Percentiles rank a stretch among this genome's conserved stretches.
These are phyloP conservation scores for Eupsittula cactorum DNA, from an alignment of 2,113 vertebrate species.

Conservation along the genomic window DNA sequence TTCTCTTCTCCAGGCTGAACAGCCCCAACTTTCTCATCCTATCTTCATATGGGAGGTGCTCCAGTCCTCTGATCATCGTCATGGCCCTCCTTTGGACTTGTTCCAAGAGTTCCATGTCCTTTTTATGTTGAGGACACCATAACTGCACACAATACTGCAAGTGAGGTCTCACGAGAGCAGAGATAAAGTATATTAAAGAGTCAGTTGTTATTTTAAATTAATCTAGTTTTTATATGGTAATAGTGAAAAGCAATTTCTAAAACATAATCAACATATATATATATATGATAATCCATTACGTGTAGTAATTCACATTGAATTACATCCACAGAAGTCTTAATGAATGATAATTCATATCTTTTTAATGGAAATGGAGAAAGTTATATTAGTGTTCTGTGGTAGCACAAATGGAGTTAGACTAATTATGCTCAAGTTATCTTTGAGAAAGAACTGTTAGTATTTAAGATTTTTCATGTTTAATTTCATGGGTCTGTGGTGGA, in stretches of 20 bases:
- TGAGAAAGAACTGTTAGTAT: not conserved
- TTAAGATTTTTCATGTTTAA: not conserved
- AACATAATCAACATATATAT: not conserved
- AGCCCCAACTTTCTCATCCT: too few relatives aligned
- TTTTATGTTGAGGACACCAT: too few relatives aligned
- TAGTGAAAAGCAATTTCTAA: not conserved
- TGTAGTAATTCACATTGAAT: not conserved
- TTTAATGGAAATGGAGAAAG: not conserved
- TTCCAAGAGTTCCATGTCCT: too few relatives aligned
- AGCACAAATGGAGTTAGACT: not conserved
- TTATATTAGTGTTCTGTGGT: not conserved
- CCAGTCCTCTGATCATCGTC: too few relatives aligned
- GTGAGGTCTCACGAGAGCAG: too few relatives aligned
- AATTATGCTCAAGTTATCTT: not conserved
- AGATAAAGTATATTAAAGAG: not conserved
- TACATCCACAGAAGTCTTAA: not conserved
- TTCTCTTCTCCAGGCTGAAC: too few relatives aligned
- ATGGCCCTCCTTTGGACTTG: too few relatives aligned
- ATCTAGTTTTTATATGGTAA: not conserved
- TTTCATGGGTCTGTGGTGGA: not conserved
- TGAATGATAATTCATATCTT: not conserved
- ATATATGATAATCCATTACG: not conserved
- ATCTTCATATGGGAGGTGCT: too few relatives aligned
- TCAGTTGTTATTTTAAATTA: not conserved
- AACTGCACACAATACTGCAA: too few relatives aligned